Evolutionary conservation across 2,113 vertebrate genomes (phyloP).

Genomic region (Hippocampus comes): DNA sequence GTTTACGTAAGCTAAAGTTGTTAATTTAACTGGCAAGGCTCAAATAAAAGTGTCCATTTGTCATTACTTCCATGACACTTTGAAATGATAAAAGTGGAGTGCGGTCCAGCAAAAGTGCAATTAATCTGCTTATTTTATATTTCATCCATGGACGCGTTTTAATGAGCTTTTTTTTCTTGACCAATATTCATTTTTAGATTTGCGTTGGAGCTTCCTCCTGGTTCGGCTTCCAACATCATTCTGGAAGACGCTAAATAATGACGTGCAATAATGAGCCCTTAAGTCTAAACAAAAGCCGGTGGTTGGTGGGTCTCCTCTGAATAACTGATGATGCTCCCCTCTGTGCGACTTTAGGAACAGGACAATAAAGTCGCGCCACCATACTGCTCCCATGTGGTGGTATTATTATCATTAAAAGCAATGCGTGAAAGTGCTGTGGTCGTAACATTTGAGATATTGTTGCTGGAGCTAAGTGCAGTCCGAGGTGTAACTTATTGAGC

Average conservation of each 20-base stretch:
- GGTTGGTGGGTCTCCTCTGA: constrained; percentile 22
- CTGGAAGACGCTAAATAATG: constrained; percentile 27
- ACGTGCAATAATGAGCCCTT: constrained; percentile 18
- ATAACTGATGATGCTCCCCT: constrained; percentile 17
- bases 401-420: constrained; percentile 24
- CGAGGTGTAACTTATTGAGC: constrained; percentile 60
- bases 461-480: constrained; percentile 28
- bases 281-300: constrained; percentile 27
- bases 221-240: constrained; percentile 20
- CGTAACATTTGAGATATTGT: constrained; percentile 13
- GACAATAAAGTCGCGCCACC: constrained; percentile 37
- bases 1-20: not conserved
- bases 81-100: constrained; percentile 3
- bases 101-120: constrained; percentile 7
- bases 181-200: constrained; percentile 18
- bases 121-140: constrained; percentile 30
- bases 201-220: constrained; percentile 16
- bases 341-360: constrained; percentile 14
- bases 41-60: not conserved
- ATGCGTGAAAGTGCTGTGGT: constrained; percentile 25
- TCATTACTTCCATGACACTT: not conserved
- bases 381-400: constrained; percentile 20
- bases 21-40: constrained; percentile 1
- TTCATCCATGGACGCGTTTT: constrained; percentile 32
- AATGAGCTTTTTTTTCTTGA: constrained; percentile 27